A percentile compares a stretch with the other conserved stretches of the same genome.
phyloP scores from a whole-genome alignment of 1,140 invertebrate species.

The Scaptomyza hsui region DNA sequence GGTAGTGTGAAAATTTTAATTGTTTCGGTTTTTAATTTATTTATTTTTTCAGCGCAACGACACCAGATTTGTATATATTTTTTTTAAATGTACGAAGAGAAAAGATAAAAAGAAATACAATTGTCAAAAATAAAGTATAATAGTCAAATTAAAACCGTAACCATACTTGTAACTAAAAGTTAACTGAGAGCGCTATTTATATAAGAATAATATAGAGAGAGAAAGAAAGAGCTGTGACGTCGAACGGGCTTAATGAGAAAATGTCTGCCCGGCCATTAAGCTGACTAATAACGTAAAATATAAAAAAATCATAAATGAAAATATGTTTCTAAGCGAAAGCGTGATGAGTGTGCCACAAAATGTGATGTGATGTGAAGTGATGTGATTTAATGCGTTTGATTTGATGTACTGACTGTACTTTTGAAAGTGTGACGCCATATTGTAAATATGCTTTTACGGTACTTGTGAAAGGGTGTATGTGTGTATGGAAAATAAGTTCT shows the following conservation, averaged over 20 bases:
- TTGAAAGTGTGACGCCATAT: slow-evolving; percentile 17
- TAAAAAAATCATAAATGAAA: slow-evolving; percentile 40
- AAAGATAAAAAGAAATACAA: slow-evolving; percentile 78
- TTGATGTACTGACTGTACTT: slow-evolving; percentile 15
- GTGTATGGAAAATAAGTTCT: slow-evolving; percentile 64
- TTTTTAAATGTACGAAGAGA: slow-evolving; percentile 60
- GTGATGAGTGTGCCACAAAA: slow-evolving; percentile 49
- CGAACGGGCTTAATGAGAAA: slow-evolving; percentile 40
- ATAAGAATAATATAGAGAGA: slow-evolving; percentile 48
- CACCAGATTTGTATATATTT: slow-evolving; percentile 59
- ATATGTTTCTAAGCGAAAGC: slow-evolving; percentile 67
- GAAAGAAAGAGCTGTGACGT: slow-evolving; percentile 39
- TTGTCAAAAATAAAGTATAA: slow-evolving; percentile 78
- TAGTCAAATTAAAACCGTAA: slow-evolving; percentile 71
- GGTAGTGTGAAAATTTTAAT: slow-evolving; percentile 55
- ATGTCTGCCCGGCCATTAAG: slow-evolving; percentile 62
- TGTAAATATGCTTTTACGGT: slow-evolving; percentile 36
- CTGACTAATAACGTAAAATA: slow-evolving; percentile 50
- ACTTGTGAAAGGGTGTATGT: slow-evolving; percentile 24
- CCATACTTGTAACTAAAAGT: slow-evolving; percentile 59
- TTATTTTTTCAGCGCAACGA: slow-evolving; percentile 73
- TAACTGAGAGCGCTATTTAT: slow-evolving; percentile 55
- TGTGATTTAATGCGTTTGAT: slow-evolving; percentile 16
- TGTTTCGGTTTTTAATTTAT: slow-evolving; percentile 17
- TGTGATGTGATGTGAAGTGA: slow-evolving; percentile 26